A percentile compares a stretch with the other conserved stretches of the same genome.
These are phyloP conservation scores for Bothrops jararaca DNA, from an alignment of 2,113 vertebrate genomes.

Conservation along the genomic window DNA sequence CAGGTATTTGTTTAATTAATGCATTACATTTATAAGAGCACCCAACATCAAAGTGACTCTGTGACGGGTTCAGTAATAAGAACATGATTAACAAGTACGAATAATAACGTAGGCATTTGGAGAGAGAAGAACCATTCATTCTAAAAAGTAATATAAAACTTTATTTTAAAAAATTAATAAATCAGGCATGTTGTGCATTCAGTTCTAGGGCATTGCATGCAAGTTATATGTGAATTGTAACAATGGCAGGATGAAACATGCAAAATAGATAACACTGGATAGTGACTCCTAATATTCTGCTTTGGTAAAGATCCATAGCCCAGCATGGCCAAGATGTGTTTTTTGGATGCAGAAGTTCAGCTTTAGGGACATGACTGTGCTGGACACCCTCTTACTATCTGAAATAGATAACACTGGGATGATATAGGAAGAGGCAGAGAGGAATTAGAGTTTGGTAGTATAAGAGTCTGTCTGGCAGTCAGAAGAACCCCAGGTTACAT, in stretches of 20 bases:
- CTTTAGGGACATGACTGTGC: neutral
- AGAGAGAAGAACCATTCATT: neutral
- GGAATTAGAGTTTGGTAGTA: neutral
- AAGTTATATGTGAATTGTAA: neutral
- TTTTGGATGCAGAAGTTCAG: neutral
- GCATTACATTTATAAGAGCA: neutral
- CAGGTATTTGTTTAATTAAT: conserved; percentile 48
- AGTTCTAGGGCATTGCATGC: neutral
- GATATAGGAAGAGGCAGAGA: neutral
- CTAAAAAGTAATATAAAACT: neutral
- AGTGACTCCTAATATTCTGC: neutral
- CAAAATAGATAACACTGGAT: neutral
- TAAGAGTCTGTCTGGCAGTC: neutral
- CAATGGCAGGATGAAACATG: neutral
- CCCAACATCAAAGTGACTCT: neutral
- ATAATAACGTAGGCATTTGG: neutral
- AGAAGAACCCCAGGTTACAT: neutral
- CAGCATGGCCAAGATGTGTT: neutral
- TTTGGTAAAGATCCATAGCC: neutral
- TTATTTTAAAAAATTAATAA: neutral
- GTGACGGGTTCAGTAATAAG: neutral
- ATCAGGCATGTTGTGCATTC: neutral
- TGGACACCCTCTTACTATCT: neutral
- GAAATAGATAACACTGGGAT: neutral
- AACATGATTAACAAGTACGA: neutral